These are phyloP conservation scores for Hololepta plana DNA, from an alignment of 2,888 invertebrate species.

Conservation along the genomic window DNA sequence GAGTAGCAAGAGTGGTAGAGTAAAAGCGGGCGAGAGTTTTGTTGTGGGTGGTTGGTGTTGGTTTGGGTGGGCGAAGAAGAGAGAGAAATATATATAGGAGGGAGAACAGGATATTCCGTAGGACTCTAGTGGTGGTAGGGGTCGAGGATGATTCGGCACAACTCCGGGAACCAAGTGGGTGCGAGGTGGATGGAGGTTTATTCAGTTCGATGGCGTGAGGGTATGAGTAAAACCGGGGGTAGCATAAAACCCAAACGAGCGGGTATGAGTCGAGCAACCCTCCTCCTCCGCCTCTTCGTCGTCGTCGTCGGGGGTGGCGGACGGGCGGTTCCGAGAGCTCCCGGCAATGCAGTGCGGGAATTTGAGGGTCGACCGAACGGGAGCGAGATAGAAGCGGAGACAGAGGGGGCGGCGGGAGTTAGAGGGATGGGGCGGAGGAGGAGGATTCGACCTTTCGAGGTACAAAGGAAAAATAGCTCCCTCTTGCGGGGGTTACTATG, in stretches of 20 bases:
- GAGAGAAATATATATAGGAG: no score
- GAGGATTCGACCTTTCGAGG: constrained; percentile 17
- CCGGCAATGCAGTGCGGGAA: constrained; percentile 9
- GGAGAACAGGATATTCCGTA: constrained; percentile 21
- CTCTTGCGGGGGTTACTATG: constrained; percentile 17
- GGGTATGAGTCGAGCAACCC: no score
- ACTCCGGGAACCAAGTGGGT: constrained; percentile 23
- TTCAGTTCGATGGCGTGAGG: no score
- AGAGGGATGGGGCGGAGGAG: no score
- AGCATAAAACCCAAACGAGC: constrained; percentile 21
- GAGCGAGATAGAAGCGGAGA: no score
- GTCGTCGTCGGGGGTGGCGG: no score
- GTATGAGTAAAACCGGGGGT: constrained; percentile 22
- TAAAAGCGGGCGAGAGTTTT: constrained; percentile 4
- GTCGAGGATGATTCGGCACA: constrained; percentile 28
- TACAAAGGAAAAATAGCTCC: constrained; percentile 15
- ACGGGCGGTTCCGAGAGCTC: no score
- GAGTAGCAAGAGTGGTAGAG: constrained; percentile 6
- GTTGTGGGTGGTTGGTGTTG: no score
- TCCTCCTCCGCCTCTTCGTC: no score
- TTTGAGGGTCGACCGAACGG: constrained; percentile 10
- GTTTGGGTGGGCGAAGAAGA: no score
- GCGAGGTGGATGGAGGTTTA: no score
- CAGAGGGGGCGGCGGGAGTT: constrained; percentile 14
- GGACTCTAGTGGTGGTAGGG: constrained; percentile 24